Conservation (phyloP, 2,797 vertebrate genomes). For the Cheirogaleus major region DNA sequence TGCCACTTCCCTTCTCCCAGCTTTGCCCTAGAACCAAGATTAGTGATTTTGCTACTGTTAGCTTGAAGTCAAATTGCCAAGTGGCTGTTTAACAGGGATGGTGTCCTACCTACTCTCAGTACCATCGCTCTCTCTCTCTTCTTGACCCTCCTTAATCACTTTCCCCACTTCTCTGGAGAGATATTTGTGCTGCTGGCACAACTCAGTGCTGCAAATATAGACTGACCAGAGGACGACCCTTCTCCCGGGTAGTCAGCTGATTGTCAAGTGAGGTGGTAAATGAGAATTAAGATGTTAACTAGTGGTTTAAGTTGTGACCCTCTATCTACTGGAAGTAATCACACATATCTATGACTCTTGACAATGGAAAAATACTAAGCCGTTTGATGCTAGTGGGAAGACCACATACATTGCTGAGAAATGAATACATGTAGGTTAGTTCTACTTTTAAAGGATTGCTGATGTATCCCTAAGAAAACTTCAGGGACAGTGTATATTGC, state of each 20-base stretch:
- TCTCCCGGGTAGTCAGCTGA: neutral
- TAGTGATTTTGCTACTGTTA: neutral
- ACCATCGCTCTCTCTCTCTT: neutral
- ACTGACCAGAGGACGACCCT: neutral
- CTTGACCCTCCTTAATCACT: neutral
- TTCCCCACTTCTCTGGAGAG: neutral
- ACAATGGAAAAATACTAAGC: neutral
- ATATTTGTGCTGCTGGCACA: neutral
- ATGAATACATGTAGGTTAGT: neutral
- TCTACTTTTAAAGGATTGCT: neutral
- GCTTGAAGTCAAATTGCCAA: neutral
- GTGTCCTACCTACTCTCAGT: neutral
- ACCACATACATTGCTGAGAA: neutral
- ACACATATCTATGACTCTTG: neutral
- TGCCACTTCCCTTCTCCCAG: neutral
- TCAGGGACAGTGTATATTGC: neutral
- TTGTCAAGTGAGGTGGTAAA: neutral
- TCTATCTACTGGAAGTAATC: neutral
- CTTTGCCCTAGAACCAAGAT: neutral
- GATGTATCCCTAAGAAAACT: neutral
- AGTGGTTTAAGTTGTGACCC: neutral
- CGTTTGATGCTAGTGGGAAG: neutral
- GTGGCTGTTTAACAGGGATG: neutral
- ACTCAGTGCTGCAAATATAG: neutral
- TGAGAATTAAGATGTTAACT: conserved; percentile 7